These are phyloP conservation scores for Peromyscus californicus DNA, from an alignment of 2,113 vertebrate genomes.

Conservation along the genomic window DNA sequence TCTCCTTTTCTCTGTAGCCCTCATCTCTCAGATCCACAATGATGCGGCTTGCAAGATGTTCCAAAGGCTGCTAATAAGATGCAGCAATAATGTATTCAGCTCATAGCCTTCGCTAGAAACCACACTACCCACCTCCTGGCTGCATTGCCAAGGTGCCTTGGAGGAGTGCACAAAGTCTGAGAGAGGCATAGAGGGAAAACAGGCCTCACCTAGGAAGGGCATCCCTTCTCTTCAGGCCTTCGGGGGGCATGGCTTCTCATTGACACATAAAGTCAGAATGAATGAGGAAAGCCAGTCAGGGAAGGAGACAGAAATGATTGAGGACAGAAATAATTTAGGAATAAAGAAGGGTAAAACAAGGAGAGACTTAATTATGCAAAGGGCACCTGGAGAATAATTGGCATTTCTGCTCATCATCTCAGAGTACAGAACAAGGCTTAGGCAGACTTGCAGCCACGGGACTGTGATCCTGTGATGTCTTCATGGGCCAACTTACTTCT, in stretches of 20 bases:
- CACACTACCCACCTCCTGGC: background rate
- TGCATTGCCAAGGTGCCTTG: background rate
- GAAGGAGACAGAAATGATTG: background rate
- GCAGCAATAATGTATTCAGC: conserved; percentile 77
- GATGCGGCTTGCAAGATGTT: conserved; percentile 74
- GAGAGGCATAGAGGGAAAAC: background rate
- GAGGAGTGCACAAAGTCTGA: background rate
- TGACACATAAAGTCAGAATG: background rate
- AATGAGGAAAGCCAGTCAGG: background rate
- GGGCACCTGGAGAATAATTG: background rate
- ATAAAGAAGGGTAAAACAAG: conserved; percentile 30
- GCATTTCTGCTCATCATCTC: background rate
- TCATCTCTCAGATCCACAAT: conserved; percentile 53
- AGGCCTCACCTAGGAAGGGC: background rate
- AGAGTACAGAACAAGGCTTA: background rate
- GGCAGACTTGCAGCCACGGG: background rate
- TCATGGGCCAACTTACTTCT: conserved; percentile 7
- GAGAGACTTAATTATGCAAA: conserved; percentile 2
- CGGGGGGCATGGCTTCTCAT: background rate
- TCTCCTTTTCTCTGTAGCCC: conserved; percentile 56
- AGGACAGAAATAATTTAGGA: conserved; percentile 47
- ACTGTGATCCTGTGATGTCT: background rate
- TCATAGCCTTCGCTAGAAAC: background rate
- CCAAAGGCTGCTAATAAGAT: conserved; percentile 79
- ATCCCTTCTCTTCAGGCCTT: background rate